These are phyloP conservation scores for Campylorhamphus procurvoides DNA, from an alignment of 2,113 vertebrate species.

Conservation along the genomic window DNA sequence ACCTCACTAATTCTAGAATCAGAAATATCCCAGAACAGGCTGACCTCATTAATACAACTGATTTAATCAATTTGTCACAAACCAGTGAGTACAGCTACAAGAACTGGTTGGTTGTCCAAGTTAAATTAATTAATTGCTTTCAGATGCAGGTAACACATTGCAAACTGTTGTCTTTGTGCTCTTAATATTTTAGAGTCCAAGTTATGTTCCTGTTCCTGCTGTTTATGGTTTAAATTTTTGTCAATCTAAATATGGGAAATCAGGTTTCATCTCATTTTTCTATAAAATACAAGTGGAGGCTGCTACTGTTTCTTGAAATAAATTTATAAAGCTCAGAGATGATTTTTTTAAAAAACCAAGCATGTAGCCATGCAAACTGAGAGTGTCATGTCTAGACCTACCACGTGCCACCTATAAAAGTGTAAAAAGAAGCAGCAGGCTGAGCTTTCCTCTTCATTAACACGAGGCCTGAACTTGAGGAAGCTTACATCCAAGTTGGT, in stretches of 20 bases:
- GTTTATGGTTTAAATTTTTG: not conserved
- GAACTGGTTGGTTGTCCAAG: not conserved
- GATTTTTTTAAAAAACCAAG: not conserved
- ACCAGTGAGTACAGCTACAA: not conserved
- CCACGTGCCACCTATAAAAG: not conserved
- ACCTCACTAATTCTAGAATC: not conserved
- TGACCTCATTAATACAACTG: not conserved
- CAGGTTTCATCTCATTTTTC: not conserved
- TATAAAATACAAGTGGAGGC: not conserved
- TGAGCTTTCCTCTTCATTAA: not conserved
- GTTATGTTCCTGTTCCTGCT: not conserved
- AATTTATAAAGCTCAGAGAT: not conserved
- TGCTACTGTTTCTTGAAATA: not conserved
- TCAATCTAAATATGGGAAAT: not conserved
- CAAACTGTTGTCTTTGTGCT: not conserved
- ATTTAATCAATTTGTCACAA: slow-evolving; percentile 33
- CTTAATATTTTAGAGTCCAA: not conserved
- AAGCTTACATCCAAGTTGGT: not conserved
- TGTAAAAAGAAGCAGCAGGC: not conserved
- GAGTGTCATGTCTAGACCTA: not conserved
- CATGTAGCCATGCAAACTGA: not conserved
- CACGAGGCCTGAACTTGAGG: accelerated
- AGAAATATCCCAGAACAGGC: not conserved
- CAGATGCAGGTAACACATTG: not conserved
- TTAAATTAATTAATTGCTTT: slow-evolving; percentile 25